These are phyloP conservation scores for Drosophila triauraria DNA, from an alignment of 1,140 invertebrate species.

Conservation along the genomic window DNA sequence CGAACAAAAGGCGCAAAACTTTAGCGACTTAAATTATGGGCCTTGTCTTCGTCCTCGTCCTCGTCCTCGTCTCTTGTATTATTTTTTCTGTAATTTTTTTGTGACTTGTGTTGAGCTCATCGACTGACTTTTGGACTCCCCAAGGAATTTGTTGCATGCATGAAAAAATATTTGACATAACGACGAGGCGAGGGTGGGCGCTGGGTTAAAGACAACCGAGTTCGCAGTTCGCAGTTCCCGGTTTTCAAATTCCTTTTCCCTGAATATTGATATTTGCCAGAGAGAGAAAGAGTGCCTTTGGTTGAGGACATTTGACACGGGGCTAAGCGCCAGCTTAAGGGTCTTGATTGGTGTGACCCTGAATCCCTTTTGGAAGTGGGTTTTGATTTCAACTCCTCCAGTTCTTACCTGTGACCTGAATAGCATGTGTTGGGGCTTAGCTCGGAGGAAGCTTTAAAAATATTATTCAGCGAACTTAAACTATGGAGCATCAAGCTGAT, in stretches of 20 bases:
- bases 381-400: conserved; percentile 1
- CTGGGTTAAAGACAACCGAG: conserved; percentile 2
- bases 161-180: conserved; percentile 52
- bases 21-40: conserved; percentile 83
- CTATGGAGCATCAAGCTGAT: too few relatives aligned
- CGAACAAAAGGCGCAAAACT: conserved; percentile 81
- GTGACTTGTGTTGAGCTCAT: conserved; percentile 23
- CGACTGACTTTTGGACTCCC: conserved; percentile 66
- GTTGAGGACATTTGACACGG: conserved; percentile 33
- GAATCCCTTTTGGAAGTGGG: conserved; percentile 12
- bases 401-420: conserved; percentile 5
- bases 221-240: not conserved
- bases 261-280: conserved; percentile 53
- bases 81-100: conserved; percentile 16
- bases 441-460: not conserved
- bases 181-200: not conserved
- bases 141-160: conserved; percentile 75
- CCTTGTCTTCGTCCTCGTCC: conserved; percentile 50
- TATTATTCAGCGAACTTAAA: not conserved
- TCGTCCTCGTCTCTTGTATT: conserved; percentile 13
- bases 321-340: conserved; percentile 23
- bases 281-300: conserved; percentile 20
- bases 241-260: not conserved
- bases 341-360: conserved; percentile 29
- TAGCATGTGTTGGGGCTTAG: too few relatives aligned